Evolutionary conservation across 2,888 invertebrate species (phyloP), one percentile per base, ranked within the genome.

Genomic region (Sylvicola fuscatus): DNA sequence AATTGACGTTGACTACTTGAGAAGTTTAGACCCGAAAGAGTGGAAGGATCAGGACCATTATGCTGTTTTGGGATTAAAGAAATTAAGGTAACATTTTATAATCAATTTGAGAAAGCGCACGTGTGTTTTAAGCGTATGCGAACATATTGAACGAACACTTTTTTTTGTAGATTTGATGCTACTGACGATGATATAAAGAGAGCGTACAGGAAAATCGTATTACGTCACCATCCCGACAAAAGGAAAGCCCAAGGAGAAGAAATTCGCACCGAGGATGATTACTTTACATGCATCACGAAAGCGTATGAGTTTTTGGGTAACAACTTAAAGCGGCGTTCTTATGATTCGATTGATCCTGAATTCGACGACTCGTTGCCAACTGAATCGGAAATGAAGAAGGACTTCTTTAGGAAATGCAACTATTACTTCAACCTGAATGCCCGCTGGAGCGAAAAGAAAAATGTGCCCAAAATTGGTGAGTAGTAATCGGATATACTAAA

Each of bases 21-120:
- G 82, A 43, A 83, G 83, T 40, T 62, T 95, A 43, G 87, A 95
- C 60, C 95, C 95, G 3, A 90, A 84, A 56, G 83, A 90, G 49
- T 97, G 93, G 93, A 95, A 93, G 65, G 75, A 84, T 48, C 95
- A 97, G 61, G 97, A 97, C 58, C 97, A 97, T 57, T 97, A 97
- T 59, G 81, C 80, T 27, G 92, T 99, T 12, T 63, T 98, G 40
- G 97, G 98, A 35, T 68, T 99, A 47, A 76, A 74, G 46, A 73
- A 76, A 41, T 42, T 53, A 37, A 53, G 58, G 58, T 54, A 44
- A 43, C n/a, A n/a, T n/a, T n/a, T n/a, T n/a, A n/a, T n/a, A n/a
- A n/a, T n/a, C n/a, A n/a, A 16, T 32, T 32, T 14, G 32, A 14
- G 5, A 15, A 13, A 12, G 12, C n/a, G 17, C 21, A 21, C 21